These are phyloP conservation scores for Heteromyza rotundicornis DNA, from an alignment of 2,888 invertebrate species.

Conservation along the genomic window DNA sequence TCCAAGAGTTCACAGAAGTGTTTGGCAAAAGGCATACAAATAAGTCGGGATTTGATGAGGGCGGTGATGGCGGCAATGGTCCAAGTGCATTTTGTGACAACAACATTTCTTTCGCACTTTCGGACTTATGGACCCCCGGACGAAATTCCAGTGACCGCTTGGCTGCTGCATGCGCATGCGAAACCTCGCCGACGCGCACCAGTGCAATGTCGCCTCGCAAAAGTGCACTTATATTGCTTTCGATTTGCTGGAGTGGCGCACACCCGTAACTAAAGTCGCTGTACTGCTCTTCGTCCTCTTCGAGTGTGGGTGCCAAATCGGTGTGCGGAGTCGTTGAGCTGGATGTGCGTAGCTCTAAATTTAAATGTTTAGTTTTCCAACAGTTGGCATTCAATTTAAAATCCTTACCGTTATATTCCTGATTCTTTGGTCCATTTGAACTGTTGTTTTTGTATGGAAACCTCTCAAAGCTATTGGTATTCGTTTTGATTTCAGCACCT, in stretches of 20 bases:
- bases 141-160: slow-evolving; percentile 63
- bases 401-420: slow-evolving; percentile 19
- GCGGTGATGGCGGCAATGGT: slow-evolving; percentile 62
- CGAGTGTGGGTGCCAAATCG: slow-evolving; percentile 73
- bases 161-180: slow-evolving; percentile 31
- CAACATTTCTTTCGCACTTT: slow-evolving; percentile 75
- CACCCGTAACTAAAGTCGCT: slow-evolving; percentile 70
- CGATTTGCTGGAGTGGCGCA: slow-evolving; percentile 74
- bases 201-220: slow-evolving; percentile 64
- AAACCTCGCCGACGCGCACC: slow-evolving; percentile 43
- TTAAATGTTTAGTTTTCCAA: too few species aligned
- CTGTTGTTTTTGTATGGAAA: slow-evolving; percentile 14
- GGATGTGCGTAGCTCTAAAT: slow-evolving; percentile 49
- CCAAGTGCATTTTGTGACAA: slow-evolving; percentile 60
- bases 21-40: slow-evolving; percentile 36
- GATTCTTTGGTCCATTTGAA: slow-evolving; percentile 12
- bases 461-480: slow-evolving; percentile 12
- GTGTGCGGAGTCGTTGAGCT: slow-evolving; percentile 66
- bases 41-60: slow-evolving; percentile 52
- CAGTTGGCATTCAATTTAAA: too few species aligned
- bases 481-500: background rate
- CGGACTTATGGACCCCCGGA: slow-evolving; percentile 75
- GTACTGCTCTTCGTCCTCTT: slow-evolving; percentile 72
- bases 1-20: too few species aligned
- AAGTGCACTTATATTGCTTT: slow-evolving; percentile 72